A percentile compares a stretch with the other conserved stretches of the same genome.
These are phyloP conservation scores for Chloroceryle inda DNA, from an alignment of 2,797 vertebrate genomes.

Conservation along the genomic window DNA sequence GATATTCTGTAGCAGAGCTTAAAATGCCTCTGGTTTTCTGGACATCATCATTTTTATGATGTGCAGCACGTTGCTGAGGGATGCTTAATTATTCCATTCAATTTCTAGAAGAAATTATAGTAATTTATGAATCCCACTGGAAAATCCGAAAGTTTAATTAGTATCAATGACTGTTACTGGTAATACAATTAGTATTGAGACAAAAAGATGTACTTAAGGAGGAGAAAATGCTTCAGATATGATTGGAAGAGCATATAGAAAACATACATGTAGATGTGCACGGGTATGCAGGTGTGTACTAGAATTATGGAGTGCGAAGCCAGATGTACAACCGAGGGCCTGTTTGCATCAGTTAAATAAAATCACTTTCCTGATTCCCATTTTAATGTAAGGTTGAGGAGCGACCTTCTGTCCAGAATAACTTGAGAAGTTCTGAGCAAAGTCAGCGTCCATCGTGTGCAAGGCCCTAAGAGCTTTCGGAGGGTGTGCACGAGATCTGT, in stretches of 20 bases:
- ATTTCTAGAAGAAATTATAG: background rate
- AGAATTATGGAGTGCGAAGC: background rate
- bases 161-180: background rate
- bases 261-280: background rate
- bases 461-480: background rate
- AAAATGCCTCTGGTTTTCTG: background rate
- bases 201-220: background rate
- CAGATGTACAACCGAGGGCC: background rate
- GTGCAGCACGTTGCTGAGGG: background rate
- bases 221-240: background rate
- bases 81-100: background rate
- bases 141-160: slow-evolving; percentile 7
- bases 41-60: background rate
- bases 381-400: background rate
- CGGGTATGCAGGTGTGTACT: background rate
- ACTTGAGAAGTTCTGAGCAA: background rate
- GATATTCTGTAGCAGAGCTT: background rate
- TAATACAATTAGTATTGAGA: background rate
- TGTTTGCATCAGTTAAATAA: background rate
- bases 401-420: background rate
- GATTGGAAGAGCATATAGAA: background rate
- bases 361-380: background rate
- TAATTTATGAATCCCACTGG: background rate
- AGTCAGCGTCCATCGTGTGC: background rate
- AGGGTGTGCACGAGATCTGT: background rate